phyloP scores from a whole-genome alignment of 2,888 invertebrate species.

The Meta bourneti region DNA sequence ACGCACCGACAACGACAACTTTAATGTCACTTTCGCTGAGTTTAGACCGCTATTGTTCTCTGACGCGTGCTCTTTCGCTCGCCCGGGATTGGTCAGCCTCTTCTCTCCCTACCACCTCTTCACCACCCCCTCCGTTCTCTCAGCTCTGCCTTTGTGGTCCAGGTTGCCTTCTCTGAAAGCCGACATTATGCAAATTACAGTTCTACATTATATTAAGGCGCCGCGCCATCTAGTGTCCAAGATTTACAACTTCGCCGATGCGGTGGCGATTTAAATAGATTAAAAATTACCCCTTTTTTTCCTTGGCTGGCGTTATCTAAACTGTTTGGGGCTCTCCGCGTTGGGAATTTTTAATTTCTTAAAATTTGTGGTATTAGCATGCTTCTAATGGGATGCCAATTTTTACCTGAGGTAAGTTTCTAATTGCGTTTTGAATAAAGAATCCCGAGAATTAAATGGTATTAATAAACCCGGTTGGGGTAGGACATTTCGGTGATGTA shows the following conservation, averaged over 20 bases:
- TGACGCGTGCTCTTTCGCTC: constrained; percentile 57
- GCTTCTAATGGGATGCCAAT: neutral
- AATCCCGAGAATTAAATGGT: constrained; percentile 8
- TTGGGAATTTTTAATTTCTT: neutral
- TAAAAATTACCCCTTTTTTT: constrained; percentile 22
- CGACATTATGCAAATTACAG: constrained; percentile 71
- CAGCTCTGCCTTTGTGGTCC: constrained; percentile 49
- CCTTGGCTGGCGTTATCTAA: constrained; percentile 3
- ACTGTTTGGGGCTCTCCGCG: neutral
- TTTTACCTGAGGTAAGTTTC: neutral
- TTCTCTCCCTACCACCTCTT: neutral
- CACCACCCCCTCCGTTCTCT: neutral
- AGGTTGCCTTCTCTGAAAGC: constrained; percentile 7
- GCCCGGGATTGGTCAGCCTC: constrained; percentile 51
- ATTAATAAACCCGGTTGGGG: neutral
- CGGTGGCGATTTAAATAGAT: neutral
- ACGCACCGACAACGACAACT: constrained; percentile 70
- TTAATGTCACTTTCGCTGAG: constrained; percentile 75
- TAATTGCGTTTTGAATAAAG: neutral
- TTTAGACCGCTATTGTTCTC: constrained; percentile 70
- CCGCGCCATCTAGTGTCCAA: constrained; percentile 47
- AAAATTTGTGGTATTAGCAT: neutral
- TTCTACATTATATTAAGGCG: constrained; percentile 25
- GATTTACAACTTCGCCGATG: constrained; percentile 20
- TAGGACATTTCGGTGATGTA: neutral